phyloP scores from a whole-genome alignment of 2,113 vertebrate genomes.

The Puntigrus tetrazona region DNA sequence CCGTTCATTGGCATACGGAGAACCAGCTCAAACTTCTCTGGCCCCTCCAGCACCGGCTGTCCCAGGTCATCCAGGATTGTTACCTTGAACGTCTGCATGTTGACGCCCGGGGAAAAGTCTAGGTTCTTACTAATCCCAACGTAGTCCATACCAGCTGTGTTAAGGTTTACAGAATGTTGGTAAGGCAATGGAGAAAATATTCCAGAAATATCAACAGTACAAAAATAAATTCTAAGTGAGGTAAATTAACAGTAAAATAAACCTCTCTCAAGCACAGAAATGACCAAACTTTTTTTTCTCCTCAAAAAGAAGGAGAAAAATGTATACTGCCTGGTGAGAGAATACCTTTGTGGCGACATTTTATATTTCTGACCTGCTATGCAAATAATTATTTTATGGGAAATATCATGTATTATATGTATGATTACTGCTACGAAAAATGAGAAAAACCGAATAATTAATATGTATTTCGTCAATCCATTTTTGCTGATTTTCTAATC shows the following conservation, averaged over 20 bases:
- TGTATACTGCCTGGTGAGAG: neutral
- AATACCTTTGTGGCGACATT: neutral
- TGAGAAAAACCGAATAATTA: neutral
- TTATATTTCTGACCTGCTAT: neutral
- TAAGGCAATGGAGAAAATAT: neutral
- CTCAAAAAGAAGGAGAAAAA: neutral
- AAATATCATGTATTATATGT: too few relatives aligned
- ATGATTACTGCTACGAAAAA: neutral
- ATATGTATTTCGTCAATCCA: neutral
- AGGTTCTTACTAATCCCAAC: constrained; percentile 91
- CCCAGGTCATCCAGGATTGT: constrained; percentile 91
- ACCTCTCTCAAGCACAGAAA: neutral
- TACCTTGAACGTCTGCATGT: constrained; percentile 84
- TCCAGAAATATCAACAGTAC: neutral
- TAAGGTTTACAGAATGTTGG: constrained; percentile 4
- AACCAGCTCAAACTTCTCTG: constrained; percentile 87
- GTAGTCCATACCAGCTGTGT: constrained; percentile 89
- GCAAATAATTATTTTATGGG: neutral
- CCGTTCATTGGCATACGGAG: constrained; percentile 90
- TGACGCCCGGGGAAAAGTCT: constrained; percentile 90
- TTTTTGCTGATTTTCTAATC: neutral
- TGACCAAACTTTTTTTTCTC: neutral
- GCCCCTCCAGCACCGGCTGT: constrained; percentile 87
- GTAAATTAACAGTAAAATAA: neutral
- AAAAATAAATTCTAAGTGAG: neutral